Conservation (phyloP, 2,888 invertebrate species). For the Machimus rusticus region DNA sequence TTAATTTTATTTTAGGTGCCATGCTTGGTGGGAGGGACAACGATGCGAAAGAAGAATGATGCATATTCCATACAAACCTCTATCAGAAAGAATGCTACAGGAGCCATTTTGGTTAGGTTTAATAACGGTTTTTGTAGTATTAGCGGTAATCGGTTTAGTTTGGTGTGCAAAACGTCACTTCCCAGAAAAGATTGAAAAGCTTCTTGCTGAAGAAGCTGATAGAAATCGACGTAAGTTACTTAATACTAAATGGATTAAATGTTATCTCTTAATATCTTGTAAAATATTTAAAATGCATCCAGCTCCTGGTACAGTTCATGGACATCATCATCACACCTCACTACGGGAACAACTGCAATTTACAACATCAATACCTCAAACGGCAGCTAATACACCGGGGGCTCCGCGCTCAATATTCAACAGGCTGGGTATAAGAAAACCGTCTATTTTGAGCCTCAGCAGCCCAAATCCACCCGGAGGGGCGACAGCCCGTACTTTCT, state of each 20-base stretch:
- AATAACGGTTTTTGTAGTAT: slow-evolving; percentile 82
- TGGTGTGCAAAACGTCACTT: slow-evolving; percentile 88
- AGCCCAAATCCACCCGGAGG: slow-evolving; percentile 68
- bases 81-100: slow-evolving; percentile 82
- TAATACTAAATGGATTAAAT: not conserved
- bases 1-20: slow-evolving; percentile 64
- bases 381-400: slow-evolving; percentile 64
- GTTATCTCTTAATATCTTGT: not conserved
- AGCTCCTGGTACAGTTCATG: slow-evolving; percentile 57
- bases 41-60: slow-evolving; percentile 75
- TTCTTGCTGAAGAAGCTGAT: slow-evolving; percentile 81
- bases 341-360: slow-evolving; percentile 68
- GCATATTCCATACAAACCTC: slow-evolving; percentile 74
- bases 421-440: slow-evolving; percentile 87
- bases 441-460: slow-evolving; percentile 83
- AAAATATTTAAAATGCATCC: not conserved
- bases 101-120: slow-evolving; percentile 91
- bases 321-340: slow-evolving; percentile 66
- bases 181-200: slow-evolving; percentile 84
- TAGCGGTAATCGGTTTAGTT: slow-evolving; percentile 79
- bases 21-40: slow-evolving; percentile 76
- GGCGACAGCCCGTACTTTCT: slow-evolving; percentile 81
- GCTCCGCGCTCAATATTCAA: slow-evolving; percentile 76
- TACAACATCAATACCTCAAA: slow-evolving; percentile 63
- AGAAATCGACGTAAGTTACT: slow-evolving; percentile 70